phyloP scores from a whole-genome alignment of 2,113 vertebrate species.

The Hystrix brachyura region DNA sequence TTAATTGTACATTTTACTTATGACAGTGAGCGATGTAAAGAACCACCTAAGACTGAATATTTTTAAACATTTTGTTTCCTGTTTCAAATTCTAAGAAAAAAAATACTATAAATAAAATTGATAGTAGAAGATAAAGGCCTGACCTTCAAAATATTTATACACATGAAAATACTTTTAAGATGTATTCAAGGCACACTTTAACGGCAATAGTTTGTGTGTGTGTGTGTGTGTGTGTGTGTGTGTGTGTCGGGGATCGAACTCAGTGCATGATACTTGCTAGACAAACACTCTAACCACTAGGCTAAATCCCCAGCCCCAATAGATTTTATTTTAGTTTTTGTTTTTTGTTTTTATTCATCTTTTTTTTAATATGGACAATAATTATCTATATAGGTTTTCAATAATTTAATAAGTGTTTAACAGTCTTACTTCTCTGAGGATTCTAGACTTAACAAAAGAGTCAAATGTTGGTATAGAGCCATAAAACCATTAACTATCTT shows the following conservation, averaged over 20 bases:
- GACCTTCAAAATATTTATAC: not conserved
- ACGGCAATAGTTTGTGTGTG: not conserved
- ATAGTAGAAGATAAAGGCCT: not conserved
- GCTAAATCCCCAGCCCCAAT: not conserved
- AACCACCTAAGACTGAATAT: not conserved
- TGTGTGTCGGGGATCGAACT: too few relatives aligned
- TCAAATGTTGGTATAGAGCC: not conserved
- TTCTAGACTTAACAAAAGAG: not conserved
- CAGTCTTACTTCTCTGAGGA: not conserved
- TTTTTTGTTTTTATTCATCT: not conserved
- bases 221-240: too few relatives aligned
- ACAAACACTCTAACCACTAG: too few relatives aligned
- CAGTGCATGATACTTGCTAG: too few relatives aligned
- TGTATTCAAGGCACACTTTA: not conserved
- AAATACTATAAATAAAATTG: not conserved
- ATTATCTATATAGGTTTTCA: not conserved
- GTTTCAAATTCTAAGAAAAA: not conserved
- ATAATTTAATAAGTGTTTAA: conserved; percentile 1
- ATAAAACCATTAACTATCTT: conserved; percentile 7
- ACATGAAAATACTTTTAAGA: not conserved
- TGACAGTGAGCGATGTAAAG: too few relatives aligned
- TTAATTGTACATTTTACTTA: too few relatives aligned
- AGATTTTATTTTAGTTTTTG: conserved; percentile 12
- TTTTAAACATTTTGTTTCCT: conserved; percentile 27
- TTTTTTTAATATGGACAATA: not conserved